These are phyloP conservation scores for Eospalax fontanierii DNA, from an alignment of 2,797 vertebrate species.

Conservation along the genomic window DNA sequence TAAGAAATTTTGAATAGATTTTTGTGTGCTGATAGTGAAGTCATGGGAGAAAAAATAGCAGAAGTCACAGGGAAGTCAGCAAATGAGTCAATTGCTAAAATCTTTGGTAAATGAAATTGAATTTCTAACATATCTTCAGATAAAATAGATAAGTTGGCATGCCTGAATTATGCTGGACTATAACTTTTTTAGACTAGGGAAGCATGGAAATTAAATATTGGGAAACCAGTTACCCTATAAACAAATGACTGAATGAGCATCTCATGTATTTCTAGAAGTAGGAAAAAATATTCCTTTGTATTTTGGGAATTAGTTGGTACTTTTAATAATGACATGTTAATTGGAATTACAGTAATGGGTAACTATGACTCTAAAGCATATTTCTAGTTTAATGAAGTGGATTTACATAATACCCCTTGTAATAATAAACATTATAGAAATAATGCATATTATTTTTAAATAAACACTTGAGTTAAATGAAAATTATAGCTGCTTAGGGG, in stretches of 20 bases:
- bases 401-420: neutral
- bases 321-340: slow-evolving; percentile 53
- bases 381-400: slow-evolving; percentile 13
- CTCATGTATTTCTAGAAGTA: slow-evolving; percentile 37
- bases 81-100: neutral
- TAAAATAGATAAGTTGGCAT: neutral
- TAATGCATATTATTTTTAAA: slow-evolving; percentile 43
- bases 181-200: slow-evolving; percentile 13
- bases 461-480: neutral
- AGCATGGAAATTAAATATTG: slow-evolving; percentile 67
- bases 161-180: neutral
- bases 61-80: neutral
- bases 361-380: slow-evolving; percentile 16
- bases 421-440: neutral
- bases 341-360: slow-evolving; percentile 11
- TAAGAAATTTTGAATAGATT: neutral
- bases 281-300: slow-evolving; percentile 19
- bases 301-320: slow-evolving; percentile 43
- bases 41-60: neutral
- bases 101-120: slow-evolving; percentile 3
- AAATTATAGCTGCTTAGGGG: neutral
- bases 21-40: neutral
- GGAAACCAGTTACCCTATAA: slow-evolving; percentile 60
- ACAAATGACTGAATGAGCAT: slow-evolving; percentile 30
- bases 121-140: neutral